Conservation (phyloP, 2,113 vertebrate species). For the Charina bottae region DNA sequence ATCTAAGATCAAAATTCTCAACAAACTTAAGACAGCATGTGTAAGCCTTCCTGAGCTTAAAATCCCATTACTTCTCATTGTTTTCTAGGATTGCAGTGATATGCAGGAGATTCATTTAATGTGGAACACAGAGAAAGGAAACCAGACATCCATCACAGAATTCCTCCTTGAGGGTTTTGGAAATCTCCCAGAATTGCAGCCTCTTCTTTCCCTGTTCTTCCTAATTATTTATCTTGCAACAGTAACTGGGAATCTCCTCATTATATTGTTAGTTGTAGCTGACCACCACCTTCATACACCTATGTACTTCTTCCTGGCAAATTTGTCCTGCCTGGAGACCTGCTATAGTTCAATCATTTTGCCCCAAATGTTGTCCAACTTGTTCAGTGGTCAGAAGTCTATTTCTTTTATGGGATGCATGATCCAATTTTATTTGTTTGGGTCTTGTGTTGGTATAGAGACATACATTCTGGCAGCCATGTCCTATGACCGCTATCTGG, state of each 20-base stretch:
- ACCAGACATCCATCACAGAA: neutral
- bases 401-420: constrained; percentile 62
- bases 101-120: neutral
- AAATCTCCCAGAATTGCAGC: neutral
- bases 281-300: neutral
- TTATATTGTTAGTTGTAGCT: neutral
- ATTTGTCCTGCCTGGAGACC: neutral
- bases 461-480: constrained; percentile 65
- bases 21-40: no score
- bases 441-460: constrained; percentile 65
- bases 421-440: constrained; percentile 68
- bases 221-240: neutral
- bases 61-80: no score
- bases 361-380: neutral
- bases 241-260: neutral
- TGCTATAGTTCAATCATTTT: neutral
- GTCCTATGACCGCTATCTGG: constrained; percentile 59
- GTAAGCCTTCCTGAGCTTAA: no score
- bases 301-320: constrained; percentile 11
- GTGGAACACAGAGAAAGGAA: neutral
- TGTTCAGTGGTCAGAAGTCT: neutral
- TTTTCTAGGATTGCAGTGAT: no score
- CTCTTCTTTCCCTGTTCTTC: neutral
- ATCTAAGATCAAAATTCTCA: no score
- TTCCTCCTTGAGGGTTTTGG: neutral